Evolutionary conservation across 2,797 vertebrate species (phyloP).

Genomic region (Schizothorax lantsangensis): DNA sequence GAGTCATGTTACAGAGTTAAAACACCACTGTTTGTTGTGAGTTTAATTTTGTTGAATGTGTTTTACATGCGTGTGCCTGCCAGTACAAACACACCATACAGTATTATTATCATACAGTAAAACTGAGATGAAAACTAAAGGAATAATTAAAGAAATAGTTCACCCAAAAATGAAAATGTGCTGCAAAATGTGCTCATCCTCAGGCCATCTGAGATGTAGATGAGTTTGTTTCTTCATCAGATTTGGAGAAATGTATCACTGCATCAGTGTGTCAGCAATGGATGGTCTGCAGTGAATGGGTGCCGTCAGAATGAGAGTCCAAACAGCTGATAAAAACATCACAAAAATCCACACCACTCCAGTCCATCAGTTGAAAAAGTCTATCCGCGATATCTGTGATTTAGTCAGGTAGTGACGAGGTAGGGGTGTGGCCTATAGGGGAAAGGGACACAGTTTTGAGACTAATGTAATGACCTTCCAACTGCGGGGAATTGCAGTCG

Average conservation of each 20-base stretch:
- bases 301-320: not conserved
- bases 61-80: not conserved
- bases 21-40: not conserved
- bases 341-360: not conserved
- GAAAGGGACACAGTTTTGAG: no score
- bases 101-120: not conserved
- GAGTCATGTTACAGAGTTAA: not conserved
- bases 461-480: no score
- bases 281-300: not conserved
- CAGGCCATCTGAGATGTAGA: not conserved
- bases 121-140: not conserved
- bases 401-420: no score
- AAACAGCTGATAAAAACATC: not conserved
- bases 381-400: no score
- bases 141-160: no score
- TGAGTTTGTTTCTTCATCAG: not conserved
- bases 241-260: not conserved
- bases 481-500: no score
- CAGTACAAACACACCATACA: not conserved
- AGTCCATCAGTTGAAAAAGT: no score
- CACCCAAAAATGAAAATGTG: not conserved
- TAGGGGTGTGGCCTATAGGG: no score
- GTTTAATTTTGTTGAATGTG: not conserved
- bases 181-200: not conserved
- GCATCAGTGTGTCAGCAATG: not conserved